Evolutionary conservation across 2,888 invertebrate species (phyloP).

Genomic region (Oligia strigilis): DNA sequence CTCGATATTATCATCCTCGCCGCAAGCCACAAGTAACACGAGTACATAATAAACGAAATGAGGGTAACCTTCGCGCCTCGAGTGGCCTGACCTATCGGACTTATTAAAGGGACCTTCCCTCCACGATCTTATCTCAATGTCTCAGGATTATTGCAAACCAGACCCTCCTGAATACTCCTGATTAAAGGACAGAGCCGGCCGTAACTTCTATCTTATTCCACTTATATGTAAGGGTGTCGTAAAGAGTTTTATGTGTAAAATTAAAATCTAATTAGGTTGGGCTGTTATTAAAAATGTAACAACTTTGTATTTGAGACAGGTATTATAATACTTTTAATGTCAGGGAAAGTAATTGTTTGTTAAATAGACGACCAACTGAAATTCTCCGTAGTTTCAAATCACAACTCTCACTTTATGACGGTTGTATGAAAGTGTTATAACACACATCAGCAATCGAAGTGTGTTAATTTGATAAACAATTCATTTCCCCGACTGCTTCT

Average conservation of each 20-base stretch:
- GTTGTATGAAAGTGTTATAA: neutral
- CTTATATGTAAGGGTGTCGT: conserved; percentile 62
- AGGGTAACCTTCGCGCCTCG: conserved; percentile 68
- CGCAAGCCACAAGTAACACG: conserved; percentile 61
- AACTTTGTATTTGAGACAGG: conserved; percentile 23
- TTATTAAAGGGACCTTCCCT: conserved; percentile 73
- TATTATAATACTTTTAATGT: conserved; percentile 23
- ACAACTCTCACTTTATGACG: neutral
- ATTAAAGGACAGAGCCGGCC: conserved; percentile 66
- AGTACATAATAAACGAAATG: conserved; percentile 66
- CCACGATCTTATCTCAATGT: conserved; percentile 68
- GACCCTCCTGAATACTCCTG: conserved; percentile 71
- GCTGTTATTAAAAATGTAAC: conserved; percentile 45
- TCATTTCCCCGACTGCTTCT: neutral
- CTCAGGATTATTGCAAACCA: conserved; percentile 71
- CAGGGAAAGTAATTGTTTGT: neutral
- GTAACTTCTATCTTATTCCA: conserved; percentile 69
- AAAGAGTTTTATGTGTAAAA: conserved; percentile 65
- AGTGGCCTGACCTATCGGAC: conserved; percentile 71
- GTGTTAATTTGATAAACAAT: neutral
- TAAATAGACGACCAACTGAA: neutral
- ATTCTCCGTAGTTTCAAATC: neutral
- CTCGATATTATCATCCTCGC: conserved; percentile 61
- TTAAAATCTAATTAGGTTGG: conserved; percentile 63
- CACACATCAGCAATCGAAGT: neutral